Conservation (phyloP, 2,113 vertebrate species). For the Callipepla californica region DNA sequence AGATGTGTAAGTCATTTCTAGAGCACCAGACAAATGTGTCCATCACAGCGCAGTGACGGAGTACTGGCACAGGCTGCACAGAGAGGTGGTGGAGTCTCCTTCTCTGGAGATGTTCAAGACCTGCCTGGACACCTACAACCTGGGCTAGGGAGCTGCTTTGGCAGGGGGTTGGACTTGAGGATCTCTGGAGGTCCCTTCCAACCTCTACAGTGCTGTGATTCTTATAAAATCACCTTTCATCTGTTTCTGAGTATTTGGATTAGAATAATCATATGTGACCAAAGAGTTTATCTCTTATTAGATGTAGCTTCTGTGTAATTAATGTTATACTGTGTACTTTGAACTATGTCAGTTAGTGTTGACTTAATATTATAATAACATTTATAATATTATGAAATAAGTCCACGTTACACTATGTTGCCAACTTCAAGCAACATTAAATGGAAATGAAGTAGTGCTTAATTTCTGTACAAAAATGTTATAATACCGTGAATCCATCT, state of each 20-base stretch:
- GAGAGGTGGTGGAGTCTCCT: too few relatives aligned
- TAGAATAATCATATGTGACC: neutral
- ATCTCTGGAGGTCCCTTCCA: too few relatives aligned
- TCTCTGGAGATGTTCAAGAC: too few relatives aligned
- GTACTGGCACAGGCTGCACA: too few relatives aligned
- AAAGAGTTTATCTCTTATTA: neutral
- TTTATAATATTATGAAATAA: neutral
- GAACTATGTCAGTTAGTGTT: fast-evolving
- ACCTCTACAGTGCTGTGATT: too few relatives aligned
- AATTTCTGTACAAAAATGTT: neutral
- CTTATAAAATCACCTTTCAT: neutral
- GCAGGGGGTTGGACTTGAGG: too few relatives aligned
- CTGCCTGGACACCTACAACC: too few relatives aligned
- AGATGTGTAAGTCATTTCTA: neutral
- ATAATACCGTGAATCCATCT: neutral
- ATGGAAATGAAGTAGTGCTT: neutral
- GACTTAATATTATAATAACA: neutral
- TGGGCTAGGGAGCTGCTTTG: too few relatives aligned
- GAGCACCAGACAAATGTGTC: neutral
- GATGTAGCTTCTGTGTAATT: neutral
- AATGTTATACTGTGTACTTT: fast-evolving
- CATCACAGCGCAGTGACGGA: too few relatives aligned
- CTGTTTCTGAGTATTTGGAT: neutral
- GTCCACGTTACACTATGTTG: neutral
- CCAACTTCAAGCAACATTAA: neutral